Evolutionary conservation across 2,113 vertebrate species (phyloP), one percentile per base, ranked within the genome.

Genomic region (Chrysemys picta): DNA sequence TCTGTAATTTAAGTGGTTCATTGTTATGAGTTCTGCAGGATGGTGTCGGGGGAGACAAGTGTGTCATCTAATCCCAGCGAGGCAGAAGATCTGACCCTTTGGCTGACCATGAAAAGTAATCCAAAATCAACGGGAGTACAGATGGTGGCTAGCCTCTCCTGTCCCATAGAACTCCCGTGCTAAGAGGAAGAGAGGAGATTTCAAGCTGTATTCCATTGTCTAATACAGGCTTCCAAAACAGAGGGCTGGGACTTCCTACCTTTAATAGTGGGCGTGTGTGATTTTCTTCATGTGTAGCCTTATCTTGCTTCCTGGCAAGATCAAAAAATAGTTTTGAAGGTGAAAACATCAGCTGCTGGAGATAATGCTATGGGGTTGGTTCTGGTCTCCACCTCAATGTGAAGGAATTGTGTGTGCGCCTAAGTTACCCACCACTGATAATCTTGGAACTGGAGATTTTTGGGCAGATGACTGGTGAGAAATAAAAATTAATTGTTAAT

Each of bases 251-350:
- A 38, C 65, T 69, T 69, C 65, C 65, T 69, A 65, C 9, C 19
- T 72, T 72, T 38, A 72, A 38, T 72, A n/a, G 65, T 72, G 65
- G 65, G n/a, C 10, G 19, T 38, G 19, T 22, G 19, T 38, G 62
- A 6, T 69, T 42, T 1, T 75, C 17, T 81, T 69, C 0, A 0
- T 1, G 69, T 9, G 57, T 38, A 89, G 25, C 21, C 5, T 89
- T 87, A 10, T 57, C 53, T 65, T 49, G 31, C 47, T 16, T 1
- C 1, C 0, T 6, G 31, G 14, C 42, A 69, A 72, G 38, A 24
- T 2, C 22, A 22, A 76, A 13, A 76, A 76, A 27, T 45, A 27
- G 13, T 11, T 38, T 8, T 35, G 12, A n/a, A 79, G 76, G 29
- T 57, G 25, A 57, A 87, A 8, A 8, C 27, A 4, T 0, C 50